phyloP scores from a whole-genome alignment of 2,888 invertebrate genomes.

The Tromatobia lineatoria region DNA sequence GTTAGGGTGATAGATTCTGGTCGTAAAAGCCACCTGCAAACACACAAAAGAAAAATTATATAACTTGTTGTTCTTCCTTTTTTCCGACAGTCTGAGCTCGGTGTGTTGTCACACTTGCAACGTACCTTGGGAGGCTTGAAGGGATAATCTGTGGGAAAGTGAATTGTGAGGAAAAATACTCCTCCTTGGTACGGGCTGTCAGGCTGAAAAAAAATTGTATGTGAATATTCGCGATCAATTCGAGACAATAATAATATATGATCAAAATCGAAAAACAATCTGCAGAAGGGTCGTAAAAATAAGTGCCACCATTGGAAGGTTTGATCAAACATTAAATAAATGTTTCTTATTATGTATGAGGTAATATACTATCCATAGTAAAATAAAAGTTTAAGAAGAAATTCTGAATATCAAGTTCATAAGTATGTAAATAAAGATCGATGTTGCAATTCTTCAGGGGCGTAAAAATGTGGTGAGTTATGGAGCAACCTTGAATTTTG shows the following conservation, averaged over 20 bases:
- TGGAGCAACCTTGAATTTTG: not conserved
- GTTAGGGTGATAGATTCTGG: slow-evolving; percentile 99
- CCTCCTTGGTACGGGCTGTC: slow-evolving; percentile 99
- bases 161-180: slow-evolving; percentile 99
- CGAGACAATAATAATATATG: not conserved
- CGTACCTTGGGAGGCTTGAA: slow-evolving; percentile 99
- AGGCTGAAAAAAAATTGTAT: slow-evolving; percentile 89
- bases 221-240: no score
- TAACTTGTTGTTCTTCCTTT: not conserved
- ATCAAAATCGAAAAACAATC: not conserved
- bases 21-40: slow-evolving; percentile 97
- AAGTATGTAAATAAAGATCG: not conserved
- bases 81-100: not conserved
- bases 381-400: no score
- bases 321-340: no score
- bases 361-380: no score
- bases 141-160: slow-evolving; percentile 99
- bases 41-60: slow-evolving; percentile 32
- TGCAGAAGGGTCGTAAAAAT: not conserved
- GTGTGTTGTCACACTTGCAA: not conserved
- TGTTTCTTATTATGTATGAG: no score
- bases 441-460: not conserved
- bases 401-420: not conserved
- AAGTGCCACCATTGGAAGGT: no score
- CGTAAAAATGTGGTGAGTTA: not conserved